Conservation (phyloP, 2,113 vertebrate species). For the Sula dactylatra region DNA sequence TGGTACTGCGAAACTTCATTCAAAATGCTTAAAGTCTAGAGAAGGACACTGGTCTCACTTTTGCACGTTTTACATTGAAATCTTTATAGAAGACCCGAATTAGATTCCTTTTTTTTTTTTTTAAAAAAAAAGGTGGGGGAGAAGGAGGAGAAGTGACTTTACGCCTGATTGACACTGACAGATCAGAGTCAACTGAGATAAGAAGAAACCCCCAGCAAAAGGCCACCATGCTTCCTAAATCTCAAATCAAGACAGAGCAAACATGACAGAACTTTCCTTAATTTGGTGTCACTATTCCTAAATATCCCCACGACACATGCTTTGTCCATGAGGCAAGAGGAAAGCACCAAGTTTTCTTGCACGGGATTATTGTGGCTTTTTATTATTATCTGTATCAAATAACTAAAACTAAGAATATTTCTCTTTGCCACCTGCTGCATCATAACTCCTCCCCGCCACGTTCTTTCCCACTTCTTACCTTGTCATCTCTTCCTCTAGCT, state of each 20-base stretch:
- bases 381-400: not conserved
- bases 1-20: not conserved
- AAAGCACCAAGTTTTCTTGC: not conserved
- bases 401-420: not conserved
- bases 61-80: not conserved
- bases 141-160: not conserved
- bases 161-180: not conserved
- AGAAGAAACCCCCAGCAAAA: not conserved
- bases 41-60: not conserved
- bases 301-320: not conserved
- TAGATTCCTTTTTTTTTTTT: not conserved
- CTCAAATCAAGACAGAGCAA: not conserved
- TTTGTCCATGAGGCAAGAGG: not conserved
- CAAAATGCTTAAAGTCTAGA: not conserved
- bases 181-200: not conserved
- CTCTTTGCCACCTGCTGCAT: not conserved
- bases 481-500: conserved; percentile 85
- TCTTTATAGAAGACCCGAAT: not conserved
- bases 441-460: not conserved
- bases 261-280: not conserved
- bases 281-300: not conserved
- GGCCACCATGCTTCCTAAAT: not conserved
- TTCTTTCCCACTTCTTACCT: conserved; percentile 71
- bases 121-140: not conserved
- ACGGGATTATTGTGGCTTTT: not conserved